phyloP scores from a whole-genome alignment of 2,888 invertebrate genomes.

The Allolobophora icterica region DNA sequence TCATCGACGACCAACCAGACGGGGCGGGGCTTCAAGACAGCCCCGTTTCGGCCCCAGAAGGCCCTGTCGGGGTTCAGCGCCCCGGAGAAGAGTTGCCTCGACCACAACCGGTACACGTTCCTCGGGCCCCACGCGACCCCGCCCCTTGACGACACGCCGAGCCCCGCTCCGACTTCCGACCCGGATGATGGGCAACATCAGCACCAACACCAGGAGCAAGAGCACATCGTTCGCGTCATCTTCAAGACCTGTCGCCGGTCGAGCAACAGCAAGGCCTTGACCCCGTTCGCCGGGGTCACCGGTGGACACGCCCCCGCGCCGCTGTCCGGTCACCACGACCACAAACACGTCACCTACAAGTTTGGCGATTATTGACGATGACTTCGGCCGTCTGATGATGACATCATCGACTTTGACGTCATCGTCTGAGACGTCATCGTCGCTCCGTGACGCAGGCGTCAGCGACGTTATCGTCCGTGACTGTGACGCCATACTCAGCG shows the following conservation, averaged over 20 bases:
- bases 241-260: neutral
- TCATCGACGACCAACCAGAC: neutral
- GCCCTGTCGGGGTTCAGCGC: neutral
- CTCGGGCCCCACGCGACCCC: neutral
- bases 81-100: neutral
- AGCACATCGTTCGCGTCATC: neutral
- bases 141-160: neutral
- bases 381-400: neutral
- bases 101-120: conserved; percentile 12
- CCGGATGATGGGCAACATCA: neutral
- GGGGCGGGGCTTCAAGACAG: neutral
- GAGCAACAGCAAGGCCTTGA: neutral
- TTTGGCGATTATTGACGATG: neutral
- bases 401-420: neutral
- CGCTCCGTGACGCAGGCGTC: no score
- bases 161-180: neutral
- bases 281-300: neutral
- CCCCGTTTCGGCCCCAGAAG: neutral
- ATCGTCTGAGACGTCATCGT: neutral
- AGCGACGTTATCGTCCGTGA: neutral
- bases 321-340: neutral
- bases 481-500: neutral
- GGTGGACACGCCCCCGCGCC: neutral
- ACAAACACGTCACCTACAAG: neutral
- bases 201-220: neutral